Conservation (phyloP, 2,113 vertebrate species). For the Zeus faber region DNA sequence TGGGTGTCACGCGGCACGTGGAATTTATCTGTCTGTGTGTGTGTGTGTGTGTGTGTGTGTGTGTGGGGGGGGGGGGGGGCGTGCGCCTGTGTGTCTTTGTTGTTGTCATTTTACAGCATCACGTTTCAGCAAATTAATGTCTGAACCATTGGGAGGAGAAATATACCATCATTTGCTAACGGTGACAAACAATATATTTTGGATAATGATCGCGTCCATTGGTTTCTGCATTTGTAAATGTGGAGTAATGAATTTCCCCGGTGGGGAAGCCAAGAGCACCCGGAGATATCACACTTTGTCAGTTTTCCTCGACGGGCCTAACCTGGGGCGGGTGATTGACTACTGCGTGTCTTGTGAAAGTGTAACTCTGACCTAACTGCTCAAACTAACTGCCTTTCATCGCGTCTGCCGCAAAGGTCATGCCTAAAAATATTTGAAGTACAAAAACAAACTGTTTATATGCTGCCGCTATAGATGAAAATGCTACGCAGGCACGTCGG, state of each 20-base stretch:
- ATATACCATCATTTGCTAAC: conserved; percentile 63
- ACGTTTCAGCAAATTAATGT: conserved; percentile 70
- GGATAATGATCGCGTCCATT: conserved; percentile 63
- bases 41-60: conserved; percentile 16
- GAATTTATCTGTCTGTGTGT: conserved; percentile 42
- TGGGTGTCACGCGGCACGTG: conserved; percentile 53
- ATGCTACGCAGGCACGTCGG: conserved; percentile 17
- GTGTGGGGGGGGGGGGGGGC: too few relatives aligned
- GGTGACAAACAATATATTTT: conserved; percentile 69
- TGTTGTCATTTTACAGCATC: conserved; percentile 69
- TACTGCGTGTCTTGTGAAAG: conserved; percentile 19
- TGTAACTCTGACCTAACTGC: conserved; percentile 5
- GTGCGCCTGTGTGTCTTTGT: conserved; percentile 50
- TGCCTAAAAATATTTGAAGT: neutral
- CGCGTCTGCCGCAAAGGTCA: conserved; percentile 10
- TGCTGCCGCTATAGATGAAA: conserved; percentile 15
- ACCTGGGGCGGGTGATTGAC: conserved; percentile 29
- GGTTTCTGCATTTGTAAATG: conserved; percentile 61
- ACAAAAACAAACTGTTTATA: neutral
- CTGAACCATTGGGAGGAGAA: conserved; percentile 62
- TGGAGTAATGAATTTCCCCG: conserved; percentile 64
- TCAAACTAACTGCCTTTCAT: conserved; percentile 10
- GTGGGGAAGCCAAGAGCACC: conserved; percentile 53
- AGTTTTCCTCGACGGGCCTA: conserved; percentile 46
- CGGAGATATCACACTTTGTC: conserved; percentile 49